These are phyloP conservation scores for Polyergus mexicanus DNA, from an alignment of 1,140 invertebrate species.

Conservation along the genomic window DNA sequence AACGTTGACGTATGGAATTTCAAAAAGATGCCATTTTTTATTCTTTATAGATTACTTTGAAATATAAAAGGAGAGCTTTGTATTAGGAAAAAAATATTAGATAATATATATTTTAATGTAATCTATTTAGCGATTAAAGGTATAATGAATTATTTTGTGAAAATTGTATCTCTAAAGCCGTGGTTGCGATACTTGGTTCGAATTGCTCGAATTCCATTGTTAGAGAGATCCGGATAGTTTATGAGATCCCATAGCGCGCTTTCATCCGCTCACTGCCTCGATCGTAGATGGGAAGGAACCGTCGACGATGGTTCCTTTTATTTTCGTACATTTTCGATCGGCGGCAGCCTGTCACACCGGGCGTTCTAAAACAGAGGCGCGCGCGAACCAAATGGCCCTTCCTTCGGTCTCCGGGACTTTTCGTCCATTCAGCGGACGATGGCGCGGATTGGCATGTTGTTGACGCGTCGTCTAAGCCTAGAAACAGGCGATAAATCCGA, in stretches of 20 bases:
- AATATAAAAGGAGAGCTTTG: neutral
- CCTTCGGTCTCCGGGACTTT: slow-evolving; percentile 46
- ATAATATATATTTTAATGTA: neutral
- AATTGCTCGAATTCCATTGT: slow-evolving; percentile 44
- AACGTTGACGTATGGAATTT: neutral
- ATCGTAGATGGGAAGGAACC: slow-evolving; percentile 12
- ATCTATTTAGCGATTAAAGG: neutral
- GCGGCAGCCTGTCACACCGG: slow-evolving; percentile 68
- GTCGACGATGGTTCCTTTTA: slow-evolving; percentile 61
- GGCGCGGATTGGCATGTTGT: slow-evolving; percentile 56
- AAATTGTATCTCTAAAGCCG: slow-evolving; percentile 8
- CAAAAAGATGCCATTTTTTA: neutral
- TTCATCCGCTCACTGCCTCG: slow-evolving; percentile 51
- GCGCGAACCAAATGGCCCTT: slow-evolving; percentile 53
- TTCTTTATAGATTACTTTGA: neutral
- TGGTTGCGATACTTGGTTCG: neutral
- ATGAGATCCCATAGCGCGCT: slow-evolving; percentile 46
- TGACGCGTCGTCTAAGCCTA: slow-evolving; percentile 70
- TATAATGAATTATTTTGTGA: neutral
- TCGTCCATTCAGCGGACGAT: slow-evolving; percentile 64
- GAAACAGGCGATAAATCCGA: slow-evolving; percentile 72
- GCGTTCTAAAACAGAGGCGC: slow-evolving; percentile 40
- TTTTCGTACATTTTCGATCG: slow-evolving; percentile 69
- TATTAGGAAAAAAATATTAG: neutral
- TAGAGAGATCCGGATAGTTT: slow-evolving; percentile 58